Percentiles rank a stretch among this genome's conserved stretches.
Conservation (phyloP, 2,113 vertebrate species). For the Orthonyx spaldingii region DNA sequence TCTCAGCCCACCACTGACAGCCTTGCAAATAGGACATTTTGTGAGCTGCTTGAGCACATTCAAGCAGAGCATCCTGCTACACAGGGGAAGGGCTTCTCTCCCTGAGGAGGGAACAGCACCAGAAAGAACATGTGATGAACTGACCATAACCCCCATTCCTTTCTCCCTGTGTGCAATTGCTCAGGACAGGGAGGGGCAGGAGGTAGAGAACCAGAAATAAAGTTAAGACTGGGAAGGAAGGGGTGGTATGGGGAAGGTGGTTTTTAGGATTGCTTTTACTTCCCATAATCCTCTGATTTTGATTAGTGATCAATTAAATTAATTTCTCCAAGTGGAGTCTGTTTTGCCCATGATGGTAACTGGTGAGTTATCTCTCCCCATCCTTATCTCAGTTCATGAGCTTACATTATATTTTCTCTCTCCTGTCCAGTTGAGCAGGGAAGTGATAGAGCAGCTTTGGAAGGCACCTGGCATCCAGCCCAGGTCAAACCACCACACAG, state of each 20-base stretch:
- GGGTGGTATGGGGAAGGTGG: rapidly evolving
- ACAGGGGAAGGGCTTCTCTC: background rate
- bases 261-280: background rate
- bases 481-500: background rate
- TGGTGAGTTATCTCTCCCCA: background rate
- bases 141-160: background rate
- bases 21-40: too few relatives aligned
- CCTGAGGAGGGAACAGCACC: background rate
- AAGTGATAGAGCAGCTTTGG: background rate
- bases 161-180: background rate
- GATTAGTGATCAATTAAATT: background rate
- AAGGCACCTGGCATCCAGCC: background rate
- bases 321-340: background rate
- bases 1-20: background rate
- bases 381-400: background rate
- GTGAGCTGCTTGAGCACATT: background rate
- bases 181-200: background rate
- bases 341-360: background rate
- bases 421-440: background rate
- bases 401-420: background rate
- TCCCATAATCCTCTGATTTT: background rate
- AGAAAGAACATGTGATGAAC: background rate
- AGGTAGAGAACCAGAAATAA: background rate
- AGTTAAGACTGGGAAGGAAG: background rate
- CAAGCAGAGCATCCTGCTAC: background rate